Conservation (phyloP, 2,113 vertebrate genomes). For the Microtus richardsoni region DNA sequence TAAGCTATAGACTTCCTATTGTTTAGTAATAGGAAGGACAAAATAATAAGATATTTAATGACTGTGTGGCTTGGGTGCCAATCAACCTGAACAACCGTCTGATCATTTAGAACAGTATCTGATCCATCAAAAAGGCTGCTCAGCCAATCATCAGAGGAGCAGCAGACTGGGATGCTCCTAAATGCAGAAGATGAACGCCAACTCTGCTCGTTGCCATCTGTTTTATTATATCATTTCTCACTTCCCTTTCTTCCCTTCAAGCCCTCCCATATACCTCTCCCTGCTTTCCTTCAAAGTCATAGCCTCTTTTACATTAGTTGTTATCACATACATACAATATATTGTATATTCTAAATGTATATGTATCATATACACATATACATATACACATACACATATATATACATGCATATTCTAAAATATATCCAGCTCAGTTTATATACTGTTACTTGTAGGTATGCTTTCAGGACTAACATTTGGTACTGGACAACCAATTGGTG, state of each 20-base stretch:
- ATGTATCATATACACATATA: too few relatives aligned
- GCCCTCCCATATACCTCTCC: neutral
- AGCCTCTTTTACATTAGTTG: neutral
- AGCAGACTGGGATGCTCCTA: neutral
- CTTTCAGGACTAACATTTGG: neutral
- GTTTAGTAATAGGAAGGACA: neutral
- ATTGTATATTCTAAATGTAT: too few relatives aligned
- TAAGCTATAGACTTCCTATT: neutral
- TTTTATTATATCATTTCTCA: neutral
- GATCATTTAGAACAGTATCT: neutral
- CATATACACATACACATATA: too few relatives aligned
- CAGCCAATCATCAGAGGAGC: neutral
- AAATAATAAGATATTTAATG: slow-evolving; percentile 1
- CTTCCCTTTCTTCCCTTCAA: neutral
- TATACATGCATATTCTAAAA: neutral
- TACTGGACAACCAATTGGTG: neutral
- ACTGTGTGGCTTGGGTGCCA: neutral
- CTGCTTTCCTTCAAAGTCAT: neutral
- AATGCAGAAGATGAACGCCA: neutral
- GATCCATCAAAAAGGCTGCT: neutral
- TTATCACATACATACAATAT: neutral
- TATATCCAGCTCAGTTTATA: neutral
- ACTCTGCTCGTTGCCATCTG: neutral
- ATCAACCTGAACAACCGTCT: neutral
- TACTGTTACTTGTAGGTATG: neutral